These are phyloP conservation scores for Notolabrus celidotus DNA, from an alignment of 2,797 vertebrate genomes.

Conservation along the genomic window DNA sequence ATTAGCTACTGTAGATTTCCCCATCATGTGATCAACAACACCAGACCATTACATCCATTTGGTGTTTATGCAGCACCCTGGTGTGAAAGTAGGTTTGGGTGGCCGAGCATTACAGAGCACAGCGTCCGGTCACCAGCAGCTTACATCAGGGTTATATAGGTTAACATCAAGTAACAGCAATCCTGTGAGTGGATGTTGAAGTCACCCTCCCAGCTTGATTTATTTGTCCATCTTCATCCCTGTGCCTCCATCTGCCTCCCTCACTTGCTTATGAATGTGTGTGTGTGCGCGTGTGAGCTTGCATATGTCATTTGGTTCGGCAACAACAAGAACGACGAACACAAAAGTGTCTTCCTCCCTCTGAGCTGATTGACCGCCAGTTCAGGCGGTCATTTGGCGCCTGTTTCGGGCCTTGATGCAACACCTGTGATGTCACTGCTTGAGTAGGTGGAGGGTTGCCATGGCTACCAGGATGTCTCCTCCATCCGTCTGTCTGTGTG, in stretches of 20 bases:
- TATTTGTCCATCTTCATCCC: constrained; percentile 52
- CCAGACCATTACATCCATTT: constrained; percentile 28
- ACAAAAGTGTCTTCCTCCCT: constrained; percentile 38
- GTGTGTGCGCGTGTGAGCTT: neutral
- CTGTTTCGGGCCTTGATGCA: constrained; percentile 68
- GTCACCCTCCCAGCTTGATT: constrained; percentile 46
- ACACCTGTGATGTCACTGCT: constrained; percentile 70
- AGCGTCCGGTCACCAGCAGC: constrained; percentile 44
- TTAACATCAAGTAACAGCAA: constrained; percentile 34
- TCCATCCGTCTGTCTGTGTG: constrained; percentile 22
- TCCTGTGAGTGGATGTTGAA: constrained; percentile 48
- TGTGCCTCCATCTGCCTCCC: constrained; percentile 57
- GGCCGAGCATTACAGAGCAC: constrained; percentile 10
- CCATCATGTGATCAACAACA: constrained; percentile 27
- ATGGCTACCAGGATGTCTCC: constrained; percentile 78
- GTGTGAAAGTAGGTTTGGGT: constrained; percentile 49
- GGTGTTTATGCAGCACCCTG: constrained; percentile 38
- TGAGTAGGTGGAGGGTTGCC: constrained; percentile 74
- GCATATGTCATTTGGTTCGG: constrained; percentile 63
- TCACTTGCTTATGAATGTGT: constrained; percentile 23
- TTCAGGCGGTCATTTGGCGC: constrained; percentile 41
- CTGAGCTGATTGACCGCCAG: constrained; percentile 28
- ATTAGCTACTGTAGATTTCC: constrained; percentile 31
- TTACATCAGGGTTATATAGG: constrained; percentile 56
- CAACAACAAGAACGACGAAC: constrained; percentile 31